Percentiles rank a stretch among this genome's conserved stretches.
Conservation (phyloP, 2,113 vertebrate genomes). For the Plotosus lineatus region DNA sequence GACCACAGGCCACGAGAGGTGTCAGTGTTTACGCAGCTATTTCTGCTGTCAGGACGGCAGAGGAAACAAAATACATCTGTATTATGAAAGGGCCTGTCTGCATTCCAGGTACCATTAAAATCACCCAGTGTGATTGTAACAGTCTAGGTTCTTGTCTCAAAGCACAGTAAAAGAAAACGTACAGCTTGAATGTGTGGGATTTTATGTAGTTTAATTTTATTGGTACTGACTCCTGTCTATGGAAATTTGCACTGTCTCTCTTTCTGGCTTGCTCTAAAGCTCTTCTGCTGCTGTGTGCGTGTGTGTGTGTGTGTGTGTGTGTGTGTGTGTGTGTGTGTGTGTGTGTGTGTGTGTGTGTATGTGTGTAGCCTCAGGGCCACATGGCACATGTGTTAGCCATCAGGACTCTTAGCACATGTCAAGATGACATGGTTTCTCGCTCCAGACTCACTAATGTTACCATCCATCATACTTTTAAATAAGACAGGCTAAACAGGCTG, state of each 20-base stretch:
- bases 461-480: conserved; percentile 69
- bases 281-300: background rate
- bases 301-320: conserved; percentile 6
- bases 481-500: conserved; percentile 53
- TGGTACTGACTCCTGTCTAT: background rate
- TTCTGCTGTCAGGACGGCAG: conserved; percentile 45
- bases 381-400: conserved; percentile 46
- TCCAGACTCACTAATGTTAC: conserved; percentile 60
- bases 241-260: conserved; percentile 3
- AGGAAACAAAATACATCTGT: conserved; percentile 20
- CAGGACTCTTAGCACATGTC: conserved; percentile 48
- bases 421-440: conserved; percentile 61
- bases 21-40: conserved; percentile 28
- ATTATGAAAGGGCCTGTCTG: conserved; percentile 22
- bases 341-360: conserved; percentile 23
- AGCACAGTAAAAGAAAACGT: background rate
- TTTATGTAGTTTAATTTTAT: conserved; percentile 5
- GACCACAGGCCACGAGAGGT: conserved; percentile 35
- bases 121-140: background rate
- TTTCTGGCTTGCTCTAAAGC: background rate
- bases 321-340: conserved; percentile 3
- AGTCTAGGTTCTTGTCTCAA: background rate
- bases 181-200: background rate
- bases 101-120: background rate
- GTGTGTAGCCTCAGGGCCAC: conserved; percentile 33